Evolutionary conservation across 2,888 invertebrate genomes (phyloP), one percentile per base, ranked within the genome.

Genomic region (Notodonta ziczac): DNA sequence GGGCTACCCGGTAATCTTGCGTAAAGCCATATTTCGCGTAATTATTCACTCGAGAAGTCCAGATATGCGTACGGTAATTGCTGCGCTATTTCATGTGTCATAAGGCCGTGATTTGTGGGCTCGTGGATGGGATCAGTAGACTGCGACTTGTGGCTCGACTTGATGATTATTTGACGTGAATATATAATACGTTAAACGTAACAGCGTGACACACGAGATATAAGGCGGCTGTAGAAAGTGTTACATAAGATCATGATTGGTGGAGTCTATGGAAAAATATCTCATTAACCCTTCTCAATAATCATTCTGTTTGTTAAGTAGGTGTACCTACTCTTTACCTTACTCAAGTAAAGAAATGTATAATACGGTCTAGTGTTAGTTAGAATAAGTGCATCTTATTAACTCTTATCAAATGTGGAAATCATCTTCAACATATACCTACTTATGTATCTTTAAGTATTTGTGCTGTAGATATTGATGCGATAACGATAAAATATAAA

Each of bases 1-100:
- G 82, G 81, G 70, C 66, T 73, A 77, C 76, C 73, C 60, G 70
- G 65, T 65, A 63, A 51, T 55, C 74, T 86, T 85, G 77, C 83
- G 83, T 67, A 82, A 86, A 78, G 66, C 60, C 67, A 79, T 77
- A 76, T 77, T 78, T 69, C 63, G 63, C 61, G 65, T 76, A 73
- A 81, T 78, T 78, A 78, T 70, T 66, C 69, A 68, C 70, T 68
- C 60, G 63, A 70, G 70, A 24, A 24, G 2, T 24, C 24, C 24
- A 24, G 24, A 67, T 73, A 66, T 39, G 54, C 52, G 62, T 59
- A 70, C 56, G 59, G 61, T 35, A 74, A 67, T 78, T 44, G 44
- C 57, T 61, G 66, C 72, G 65, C 56, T 79, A 70, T 62, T 1
- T 0, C 0, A 6, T 16, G 32, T 13, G 51, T 0, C 2, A 50